Base-by-base conservation (phyloP, 2,113 vertebrate genomes). In the Lophochroa leadbeateri region DNA sequence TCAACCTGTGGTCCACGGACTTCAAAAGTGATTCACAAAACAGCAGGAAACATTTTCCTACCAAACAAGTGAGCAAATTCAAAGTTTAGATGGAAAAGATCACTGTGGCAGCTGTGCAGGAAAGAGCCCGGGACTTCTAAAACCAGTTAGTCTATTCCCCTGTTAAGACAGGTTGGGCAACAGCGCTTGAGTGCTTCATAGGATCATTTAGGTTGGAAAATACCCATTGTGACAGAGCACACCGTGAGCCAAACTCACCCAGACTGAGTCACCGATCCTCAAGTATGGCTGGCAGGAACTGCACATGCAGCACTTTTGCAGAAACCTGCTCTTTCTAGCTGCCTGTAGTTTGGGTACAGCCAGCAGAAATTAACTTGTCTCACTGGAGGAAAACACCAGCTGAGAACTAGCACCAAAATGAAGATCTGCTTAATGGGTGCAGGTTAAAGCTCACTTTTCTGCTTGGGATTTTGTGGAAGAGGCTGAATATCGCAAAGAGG, bases 161-260 rank as follows among this genome's bases (percentile, higher is more conserved):
- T 28, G 20, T 43, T 44, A 18, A 33, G 43, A 24, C 57, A 71
- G 17, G 69, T 7, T 82, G 60, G 83, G 33, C 57, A 58, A 35
- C 33, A 35, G 35, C 4, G 13, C 57, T 35, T 15, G 21, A 35
- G 57, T 24, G 57, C 57, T 58, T 58, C 57, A n/a, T 35, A 58
- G 33, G 57, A 35, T 58, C 14, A 6, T 23, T 35, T 58, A 58
- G 33, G 57, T 10, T 58, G 57, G 57, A 35, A 58, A 58, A 58
- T 35, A 58, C 57, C 33, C 33, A n/a, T 0, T 0, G 2, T 43
- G 57, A 60, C 49, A 0, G 3, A 77, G 39, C 86, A 68, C 0
- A 1, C 3, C 16, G 49, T 4, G 39, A 91, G 86, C 64, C 72
- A 13, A 39, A 57, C 89, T 77, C n/a, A n/a, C 18, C 43, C 83